Evolutionary conservation across 1,140 invertebrate genomes (phyloP), one percentile per base, ranked within the genome.

Genomic region (Drosophila melanica): DNA sequence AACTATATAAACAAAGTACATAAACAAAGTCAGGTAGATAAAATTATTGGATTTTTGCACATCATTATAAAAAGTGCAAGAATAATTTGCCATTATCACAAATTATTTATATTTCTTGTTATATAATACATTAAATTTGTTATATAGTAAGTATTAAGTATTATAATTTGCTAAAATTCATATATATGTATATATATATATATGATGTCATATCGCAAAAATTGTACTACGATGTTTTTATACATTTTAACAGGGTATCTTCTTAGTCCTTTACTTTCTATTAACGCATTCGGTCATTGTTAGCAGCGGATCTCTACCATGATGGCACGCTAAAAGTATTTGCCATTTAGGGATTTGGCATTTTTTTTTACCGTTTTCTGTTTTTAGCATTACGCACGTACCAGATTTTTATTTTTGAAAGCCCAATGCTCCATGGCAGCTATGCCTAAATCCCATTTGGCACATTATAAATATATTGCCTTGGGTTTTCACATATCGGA

Each of bases 381-480:
- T 27, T 27, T 67, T 54, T n/a, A 3, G 27, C 67, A 27, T 48
- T 18, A 57, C 35, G 37, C 62, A 60, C 41, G 70, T 53, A 57
- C 35, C 18, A 48, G 30, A 30, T 60, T 51, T 51, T n/a, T 48
- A 11, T 47, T 42, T 33, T 57, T 48, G 33, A 42, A 66, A 51
- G 23, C 44, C 23, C 35, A 16, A 4, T 8, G 23, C 20, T 59
- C 10, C 44, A 35, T 44, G 27, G 37, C 23, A 10, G 18, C 18
- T 30, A 35, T 37, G 47, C 39, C 12, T 7, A 59, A 66, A 67
- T 66, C 63, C 53, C 39, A n/a, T 66, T 53, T 53, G 69, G 18
- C 45, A 58, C 63, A 72, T 72, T 47, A 45, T 45, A 53, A 72
- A 45, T 59, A 54, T 51, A 58, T 72, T 59, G 44, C 27, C 14